phyloP scores from a whole-genome alignment of 1,140 invertebrate species.

The Mycetomoellerius zeteki region DNA sequence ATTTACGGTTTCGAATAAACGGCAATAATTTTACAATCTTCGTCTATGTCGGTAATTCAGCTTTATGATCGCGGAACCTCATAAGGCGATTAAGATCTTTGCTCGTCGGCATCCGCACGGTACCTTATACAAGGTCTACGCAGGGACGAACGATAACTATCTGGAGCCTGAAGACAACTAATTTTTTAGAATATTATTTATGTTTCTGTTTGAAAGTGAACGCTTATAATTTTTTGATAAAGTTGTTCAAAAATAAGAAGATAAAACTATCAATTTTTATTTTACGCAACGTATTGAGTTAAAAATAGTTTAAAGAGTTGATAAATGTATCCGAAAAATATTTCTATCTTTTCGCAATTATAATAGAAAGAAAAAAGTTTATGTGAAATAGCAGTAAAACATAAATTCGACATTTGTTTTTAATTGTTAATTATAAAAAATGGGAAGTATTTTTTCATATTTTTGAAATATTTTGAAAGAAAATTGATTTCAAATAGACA shows the following conservation, averaged over 20 bases:
- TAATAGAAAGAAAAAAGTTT: background rate
- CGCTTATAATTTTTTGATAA: background rate
- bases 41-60: conserved; percentile 47
- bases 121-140: conserved; percentile 10
- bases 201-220: background rate
- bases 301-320: background rate
- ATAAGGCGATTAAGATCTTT: conserved; percentile 59
- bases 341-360: background rate
- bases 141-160: conserved; percentile 28
- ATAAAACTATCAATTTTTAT: background rate
- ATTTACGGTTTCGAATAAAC: conserved; percentile 61
- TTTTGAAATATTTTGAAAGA: background rate
- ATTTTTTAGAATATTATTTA: background rate
- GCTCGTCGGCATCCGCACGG: conserved; percentile 24
- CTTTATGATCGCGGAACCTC: conserved; percentile 54
- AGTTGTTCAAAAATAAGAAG: background rate
- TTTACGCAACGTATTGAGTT: background rate
- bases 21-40: conserved; percentile 60
- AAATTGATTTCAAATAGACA: background rate
- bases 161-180: conserved; percentile 9
- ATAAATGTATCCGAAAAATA: conserved; percentile 11
- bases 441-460: background rate
- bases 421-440: background rate
- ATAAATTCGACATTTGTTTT: background rate
- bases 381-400: background rate